These are phyloP conservation scores for Mohoua ochrocephala DNA, from an alignment of 2,113 vertebrate species.

Conservation along the genomic window DNA sequence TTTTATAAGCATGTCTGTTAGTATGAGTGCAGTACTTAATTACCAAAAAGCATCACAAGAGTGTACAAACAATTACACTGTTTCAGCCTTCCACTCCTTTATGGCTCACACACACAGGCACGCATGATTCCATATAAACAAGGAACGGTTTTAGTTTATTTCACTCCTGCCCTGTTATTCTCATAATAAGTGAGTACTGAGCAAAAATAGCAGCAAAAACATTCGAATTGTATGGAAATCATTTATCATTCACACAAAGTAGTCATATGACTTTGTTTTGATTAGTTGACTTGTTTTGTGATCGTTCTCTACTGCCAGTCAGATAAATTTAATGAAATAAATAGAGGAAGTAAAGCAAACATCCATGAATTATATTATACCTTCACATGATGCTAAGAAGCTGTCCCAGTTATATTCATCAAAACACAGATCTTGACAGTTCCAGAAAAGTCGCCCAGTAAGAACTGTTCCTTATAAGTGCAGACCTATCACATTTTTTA, in stretches of 20 bases:
- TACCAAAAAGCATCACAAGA: not conserved
- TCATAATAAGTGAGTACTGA: not conserved
- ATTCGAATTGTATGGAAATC: not conserved
- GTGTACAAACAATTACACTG: not conserved
- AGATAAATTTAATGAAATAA: not conserved
- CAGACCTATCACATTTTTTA: slow-evolving; percentile 39
- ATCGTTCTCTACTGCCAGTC: not conserved
- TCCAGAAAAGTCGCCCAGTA: not conserved
- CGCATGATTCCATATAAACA: not conserved
- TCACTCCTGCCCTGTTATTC: not conserved
- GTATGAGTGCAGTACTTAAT: not conserved
- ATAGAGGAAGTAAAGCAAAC: slow-evolving; percentile 23
- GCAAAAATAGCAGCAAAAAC: not conserved
- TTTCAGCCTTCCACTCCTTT: not conserved
- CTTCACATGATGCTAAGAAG: slow-evolving; percentile 35
- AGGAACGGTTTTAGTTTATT: not conserved
- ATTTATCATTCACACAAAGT: not conserved
- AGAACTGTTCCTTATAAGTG: slow-evolving; percentile 1
- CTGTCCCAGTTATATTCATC: slow-evolving; percentile 51
- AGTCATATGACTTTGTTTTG: not conserved
- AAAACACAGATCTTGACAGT: slow-evolving; percentile 49
- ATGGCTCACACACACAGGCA: not conserved
- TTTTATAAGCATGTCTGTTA: not conserved
- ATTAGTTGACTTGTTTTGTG: not conserved
- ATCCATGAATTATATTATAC: slow-evolving; percentile 3